These are phyloP conservation scores for Chrysochloris asiatica DNA, from an alignment of 2,113 vertebrate species.

Conservation along the genomic window DNA sequence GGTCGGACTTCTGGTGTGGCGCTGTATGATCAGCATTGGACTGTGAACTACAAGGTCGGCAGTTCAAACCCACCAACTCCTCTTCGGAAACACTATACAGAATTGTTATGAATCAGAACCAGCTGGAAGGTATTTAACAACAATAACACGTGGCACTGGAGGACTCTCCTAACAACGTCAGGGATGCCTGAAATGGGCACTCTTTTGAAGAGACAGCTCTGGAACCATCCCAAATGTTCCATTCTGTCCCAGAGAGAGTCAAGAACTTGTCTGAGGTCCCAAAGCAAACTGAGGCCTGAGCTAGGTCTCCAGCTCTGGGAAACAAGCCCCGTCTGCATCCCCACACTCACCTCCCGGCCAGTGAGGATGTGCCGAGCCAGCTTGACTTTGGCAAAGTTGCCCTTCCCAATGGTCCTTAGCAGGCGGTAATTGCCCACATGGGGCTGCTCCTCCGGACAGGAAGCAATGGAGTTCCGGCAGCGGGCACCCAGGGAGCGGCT, in stretches of 20 bases:
- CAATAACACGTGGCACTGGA: rapidly evolving
- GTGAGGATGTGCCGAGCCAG: constrained; percentile 94
- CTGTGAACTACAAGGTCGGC: no score
- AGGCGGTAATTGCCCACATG: constrained; percentile 95
- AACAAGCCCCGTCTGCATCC: rapidly evolving
- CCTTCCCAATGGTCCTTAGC: constrained; percentile 95
- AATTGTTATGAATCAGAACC: no score
- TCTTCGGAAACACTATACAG: no score
- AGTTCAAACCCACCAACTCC: no score
- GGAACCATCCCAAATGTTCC: no score
- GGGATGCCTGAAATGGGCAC: neutral
- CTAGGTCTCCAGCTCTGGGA: rapidly evolving
- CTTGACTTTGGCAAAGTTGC: constrained; percentile 97
- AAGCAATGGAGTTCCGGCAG: constrained; percentile 94
- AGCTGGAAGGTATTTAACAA: no score
- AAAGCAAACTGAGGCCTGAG: neutral
- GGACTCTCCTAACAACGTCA: neutral
- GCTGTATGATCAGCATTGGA: no score
- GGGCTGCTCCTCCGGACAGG: constrained; percentile 93
- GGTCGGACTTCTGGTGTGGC: no score
- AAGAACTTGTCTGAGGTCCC: neutral
- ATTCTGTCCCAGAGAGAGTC: neutral
- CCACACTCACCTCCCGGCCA: constrained; percentile 89
- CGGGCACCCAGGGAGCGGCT: constrained; percentile 92
- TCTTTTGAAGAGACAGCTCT: no score